Conservation (phyloP, 1,140 invertebrate species). For the Tyrophagus putrescentiae region DNA sequence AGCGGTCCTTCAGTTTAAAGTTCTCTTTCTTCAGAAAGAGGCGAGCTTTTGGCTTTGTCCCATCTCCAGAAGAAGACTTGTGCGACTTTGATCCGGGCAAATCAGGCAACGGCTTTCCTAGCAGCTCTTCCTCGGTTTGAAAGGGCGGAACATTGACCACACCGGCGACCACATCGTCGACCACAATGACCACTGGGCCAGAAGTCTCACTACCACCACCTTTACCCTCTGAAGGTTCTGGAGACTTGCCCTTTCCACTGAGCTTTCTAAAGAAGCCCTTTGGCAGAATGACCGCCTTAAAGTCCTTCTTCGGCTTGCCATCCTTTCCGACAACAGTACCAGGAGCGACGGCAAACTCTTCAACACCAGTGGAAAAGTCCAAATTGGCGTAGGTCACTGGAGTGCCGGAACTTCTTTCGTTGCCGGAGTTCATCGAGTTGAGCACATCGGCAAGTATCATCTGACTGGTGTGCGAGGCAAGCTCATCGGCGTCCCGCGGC, state of each 20-base stretch:
- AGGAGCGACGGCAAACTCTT: too few species aligned
- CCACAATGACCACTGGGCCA: neutral
- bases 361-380: too few species aligned
- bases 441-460: neutral
- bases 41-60: neutral
- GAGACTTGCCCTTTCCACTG: neutral
- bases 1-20: neutral
- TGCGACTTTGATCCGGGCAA: neutral
- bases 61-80: neutral
- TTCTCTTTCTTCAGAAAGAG: slow-evolving; percentile 5
- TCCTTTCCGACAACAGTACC: neutral
- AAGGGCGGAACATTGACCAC: neutral
- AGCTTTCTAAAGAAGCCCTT: neutral
- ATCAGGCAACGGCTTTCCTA: neutral
- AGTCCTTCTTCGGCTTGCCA: neutral
- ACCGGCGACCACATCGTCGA: neutral
- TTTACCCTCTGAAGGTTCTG: neutral
- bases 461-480: neutral
- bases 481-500: neutral
- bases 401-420: neutral
- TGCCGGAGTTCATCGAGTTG: neutral
- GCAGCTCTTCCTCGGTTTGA: neutral
- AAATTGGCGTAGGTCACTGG: neutral
- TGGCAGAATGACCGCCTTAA: too few species aligned
- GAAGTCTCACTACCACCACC: neutral